Base-by-base conservation (phyloP, 2,888 invertebrate species). In the Apeira syringaria region DNA sequence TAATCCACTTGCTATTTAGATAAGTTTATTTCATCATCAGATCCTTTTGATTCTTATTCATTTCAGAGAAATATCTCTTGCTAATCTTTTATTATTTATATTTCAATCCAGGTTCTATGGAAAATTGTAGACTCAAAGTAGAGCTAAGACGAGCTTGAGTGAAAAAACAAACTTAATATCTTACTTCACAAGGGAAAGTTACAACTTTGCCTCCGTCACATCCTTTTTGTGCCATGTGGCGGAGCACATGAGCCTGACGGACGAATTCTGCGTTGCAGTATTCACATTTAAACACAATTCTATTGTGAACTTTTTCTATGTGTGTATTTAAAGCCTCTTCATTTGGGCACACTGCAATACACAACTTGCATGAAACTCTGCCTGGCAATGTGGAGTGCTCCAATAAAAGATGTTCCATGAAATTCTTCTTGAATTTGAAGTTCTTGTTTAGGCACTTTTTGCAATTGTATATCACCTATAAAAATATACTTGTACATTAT, bases 201-300 rank as follows among this genome's bases (percentile, higher is more conserved):
- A 62, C 38, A 30, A 67, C 50, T 36, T 47, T 52, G n/a, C 61
- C 68, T 2, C 94, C 94, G 32, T 46, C 45, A 70, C 94, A 94
- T n/a, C 93, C 93, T 34, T 92, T 93, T 61, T 94, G 94, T 25
- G 90, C 76, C 68, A 94, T 87, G 64, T 95, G 95, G 9, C 94
- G 83, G 49, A 94, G 85, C 26, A 96, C 90, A 78, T 96, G 96
- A 58, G 95, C 94, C 47, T 93, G 93, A 41, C 96, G 87, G 1
- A 94, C 94, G 74, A 96, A 96, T 48, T 92, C 92, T 58, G 93
- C 93, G 15, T 92, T 90, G 64, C 96, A 96, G 40, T 91, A 86
- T 18, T 91, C 89, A 72, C 96, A 96, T 13, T 91, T 89, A 61
- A 90, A 94, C 25, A 71, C 59, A 7, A 59, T 60, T 36, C 79